These are phyloP conservation scores for Andrena camellia DNA, from an alignment of 2,888 invertebrate genomes.

Conservation along the genomic window DNA sequence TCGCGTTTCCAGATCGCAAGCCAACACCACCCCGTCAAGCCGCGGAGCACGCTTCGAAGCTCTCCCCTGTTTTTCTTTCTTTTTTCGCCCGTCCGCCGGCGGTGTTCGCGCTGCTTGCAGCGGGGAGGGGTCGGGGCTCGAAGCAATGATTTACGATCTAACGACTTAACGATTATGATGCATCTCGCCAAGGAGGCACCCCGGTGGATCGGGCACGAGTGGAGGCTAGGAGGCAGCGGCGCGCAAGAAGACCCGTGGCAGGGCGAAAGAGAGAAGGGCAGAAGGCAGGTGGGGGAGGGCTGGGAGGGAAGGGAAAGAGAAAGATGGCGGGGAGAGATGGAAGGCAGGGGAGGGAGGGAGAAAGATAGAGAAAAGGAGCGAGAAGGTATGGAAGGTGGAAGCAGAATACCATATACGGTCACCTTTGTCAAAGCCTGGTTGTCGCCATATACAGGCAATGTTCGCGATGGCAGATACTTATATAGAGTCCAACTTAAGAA, in stretches of 20 bases:
- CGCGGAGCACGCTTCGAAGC: not conserved
- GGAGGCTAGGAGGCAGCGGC: constrained; percentile 8
- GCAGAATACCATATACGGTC: constrained; percentile 83
- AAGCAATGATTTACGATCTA: constrained; percentile 74
- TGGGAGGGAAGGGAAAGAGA: constrained; percentile 41
- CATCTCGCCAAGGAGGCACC: constrained; percentile 53
- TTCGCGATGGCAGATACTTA: constrained; percentile 84
- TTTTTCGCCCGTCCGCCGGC: not conserved
- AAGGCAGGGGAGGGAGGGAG: constrained; percentile 26
- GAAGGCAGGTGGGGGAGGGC: constrained; percentile 36
- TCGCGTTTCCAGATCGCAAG: not conserved
- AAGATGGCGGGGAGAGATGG: constrained; percentile 31
- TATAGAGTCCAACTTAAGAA: constrained; percentile 83
- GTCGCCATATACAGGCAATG: constrained; percentile 84
- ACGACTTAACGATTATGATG: constrained; percentile 54
- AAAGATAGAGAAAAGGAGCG: constrained; percentile 46
- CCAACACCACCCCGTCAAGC: not conserved
- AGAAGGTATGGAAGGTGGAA: constrained; percentile 82
- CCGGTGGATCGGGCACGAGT: constrained; percentile 50
- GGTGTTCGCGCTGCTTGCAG: not conserved
- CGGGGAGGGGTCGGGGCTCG: constrained; percentile 52
- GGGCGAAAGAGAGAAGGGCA: constrained; percentile 52
- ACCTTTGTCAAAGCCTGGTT: constrained; percentile 84
- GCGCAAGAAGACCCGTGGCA: constrained; percentile 10
- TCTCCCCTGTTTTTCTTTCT: not conserved